These are phyloP conservation scores for Neosilurus mollespiculum DNA, from an alignment of 2,797 vertebrate genomes.

Conservation along the genomic window DNA sequence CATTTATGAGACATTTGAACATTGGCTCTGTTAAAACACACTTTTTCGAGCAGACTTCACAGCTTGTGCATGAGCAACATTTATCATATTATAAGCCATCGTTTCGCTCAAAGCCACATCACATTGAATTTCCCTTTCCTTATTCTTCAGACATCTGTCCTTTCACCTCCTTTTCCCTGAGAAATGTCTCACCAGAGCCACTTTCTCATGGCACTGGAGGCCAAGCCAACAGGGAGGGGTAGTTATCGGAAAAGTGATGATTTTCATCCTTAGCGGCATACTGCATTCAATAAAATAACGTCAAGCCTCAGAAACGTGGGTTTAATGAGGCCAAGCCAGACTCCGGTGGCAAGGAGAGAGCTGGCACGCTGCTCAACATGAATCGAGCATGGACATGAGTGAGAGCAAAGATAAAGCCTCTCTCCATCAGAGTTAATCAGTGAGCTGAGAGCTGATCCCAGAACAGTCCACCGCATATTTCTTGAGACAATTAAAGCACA, in stretches of 20 bases:
- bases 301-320: conserved; percentile 18
- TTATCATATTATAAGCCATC: conserved; percentile 37
- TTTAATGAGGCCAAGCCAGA: conserved; percentile 25
- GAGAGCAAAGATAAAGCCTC: conserved; percentile 55
- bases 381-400: conserved; percentile 62
- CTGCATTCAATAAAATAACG: conserved; percentile 40
- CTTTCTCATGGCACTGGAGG: conserved; percentile 3
- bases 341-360: conserved; percentile 19
- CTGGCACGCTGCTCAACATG: conserved; percentile 57
- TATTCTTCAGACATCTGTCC: conserved; percentile 21
- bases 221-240: conserved; percentile 29
- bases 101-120: conserved; percentile 15
- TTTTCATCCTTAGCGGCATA: conserved; percentile 24
- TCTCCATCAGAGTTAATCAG: conserved; percentile 24
- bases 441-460: conserved; percentile 53
- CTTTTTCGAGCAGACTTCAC: conserved; percentile 27
- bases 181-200: conserved; percentile 21
- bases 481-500: conserved; percentile 70
- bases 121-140: conserved; percentile 8
- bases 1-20: background rate
- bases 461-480: conserved; percentile 63
- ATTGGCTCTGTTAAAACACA: conserved; percentile 7
- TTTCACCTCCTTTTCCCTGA: conserved; percentile 3
- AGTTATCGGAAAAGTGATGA: conserved; percentile 55
- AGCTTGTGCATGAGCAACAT: conserved; percentile 27